These are phyloP conservation scores for Macropodus opercularis DNA, from an alignment of 2,797 vertebrate species.

Conservation along the genomic window DNA sequence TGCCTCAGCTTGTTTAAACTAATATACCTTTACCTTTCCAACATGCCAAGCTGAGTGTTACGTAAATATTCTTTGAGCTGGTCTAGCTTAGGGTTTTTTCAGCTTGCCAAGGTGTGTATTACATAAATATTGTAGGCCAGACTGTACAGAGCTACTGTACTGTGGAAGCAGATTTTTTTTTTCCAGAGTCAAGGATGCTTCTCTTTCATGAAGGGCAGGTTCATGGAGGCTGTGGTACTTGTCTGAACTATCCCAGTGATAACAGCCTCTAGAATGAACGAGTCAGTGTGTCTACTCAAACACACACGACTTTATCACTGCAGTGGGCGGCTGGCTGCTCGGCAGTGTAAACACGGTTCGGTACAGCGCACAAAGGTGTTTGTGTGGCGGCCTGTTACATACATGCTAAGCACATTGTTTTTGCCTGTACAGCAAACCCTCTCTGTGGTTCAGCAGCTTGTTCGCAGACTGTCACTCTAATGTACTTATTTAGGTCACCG, in stretches of 20 bases:
- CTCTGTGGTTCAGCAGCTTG: conserved; percentile 58
- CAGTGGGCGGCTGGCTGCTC: conserved; percentile 45
- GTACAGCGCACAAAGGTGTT: conserved; percentile 13
- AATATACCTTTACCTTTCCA: conserved; percentile 72
- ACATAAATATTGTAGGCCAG: conserved; percentile 75
- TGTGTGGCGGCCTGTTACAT: conserved; percentile 35
- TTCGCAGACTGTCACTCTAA: conserved; percentile 67
- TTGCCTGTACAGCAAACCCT: conserved; percentile 48
- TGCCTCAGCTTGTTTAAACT: conserved; percentile 45
- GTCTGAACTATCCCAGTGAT: conserved; percentile 70
- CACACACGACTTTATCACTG: conserved; percentile 44
- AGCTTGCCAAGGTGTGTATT: conserved; percentile 69
- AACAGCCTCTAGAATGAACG: conserved; percentile 67
- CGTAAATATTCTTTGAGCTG: conserved; percentile 71
- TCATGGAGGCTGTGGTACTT: conserved; percentile 68
- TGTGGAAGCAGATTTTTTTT: conserved; percentile 29
- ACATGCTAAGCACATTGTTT: conserved; percentile 59
- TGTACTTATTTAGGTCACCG: conserved; percentile 67
- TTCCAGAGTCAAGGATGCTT: conserved; percentile 72
- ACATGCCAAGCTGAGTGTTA: conserved; percentile 71
- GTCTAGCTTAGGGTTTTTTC: conserved; percentile 63
- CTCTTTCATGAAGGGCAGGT: conserved; percentile 69
- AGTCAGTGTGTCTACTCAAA: conserved; percentile 51
- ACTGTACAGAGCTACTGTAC: conserved; percentile 61
- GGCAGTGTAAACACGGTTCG: conserved; percentile 52